Evolutionary conservation across 2,888 invertebrate genomes (phyloP).

Genomic region (Lymantria monacha): DNA sequence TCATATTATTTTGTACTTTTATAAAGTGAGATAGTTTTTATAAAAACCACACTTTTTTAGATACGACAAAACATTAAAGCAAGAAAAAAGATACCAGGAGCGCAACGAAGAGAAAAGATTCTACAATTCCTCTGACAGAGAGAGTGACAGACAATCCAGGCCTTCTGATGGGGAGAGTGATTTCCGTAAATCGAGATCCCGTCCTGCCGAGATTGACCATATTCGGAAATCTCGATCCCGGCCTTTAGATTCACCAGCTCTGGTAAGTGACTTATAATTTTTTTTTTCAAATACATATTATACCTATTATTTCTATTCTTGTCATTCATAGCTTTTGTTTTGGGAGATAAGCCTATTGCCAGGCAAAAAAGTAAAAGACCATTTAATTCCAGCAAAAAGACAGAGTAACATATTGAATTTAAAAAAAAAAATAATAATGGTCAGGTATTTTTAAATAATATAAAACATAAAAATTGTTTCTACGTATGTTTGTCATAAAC

Average conservation of each 20-base stretch:
- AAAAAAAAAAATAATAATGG: too few relatives aligned
- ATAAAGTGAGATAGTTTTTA: neutral
- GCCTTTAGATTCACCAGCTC: slow-evolving; percentile 67
- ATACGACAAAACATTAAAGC: slow-evolving; percentile 56
- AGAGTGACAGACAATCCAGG: slow-evolving; percentile 62
- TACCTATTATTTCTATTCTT: too few relatives aligned
- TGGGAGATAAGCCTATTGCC: too few relatives aligned
- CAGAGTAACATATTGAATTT: too few relatives aligned
- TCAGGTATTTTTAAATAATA: too few relatives aligned
- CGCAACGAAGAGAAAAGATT: slow-evolving; percentile 74
- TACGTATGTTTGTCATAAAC: too few relatives aligned
- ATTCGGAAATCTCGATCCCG: slow-evolving; percentile 51
- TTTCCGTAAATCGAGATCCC: slow-evolving; percentile 49
- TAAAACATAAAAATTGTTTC: too few relatives aligned
- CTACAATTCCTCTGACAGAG: slow-evolving; percentile 81
- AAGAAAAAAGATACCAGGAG: slow-evolving; percentile 51
- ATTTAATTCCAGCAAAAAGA: too few relatives aligned
- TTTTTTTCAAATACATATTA: too few relatives aligned
- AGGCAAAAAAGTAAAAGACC: too few relatives aligned
- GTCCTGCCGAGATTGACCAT: slow-evolving; percentile 62
- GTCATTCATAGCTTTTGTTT: too few relatives aligned
- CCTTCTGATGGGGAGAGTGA: slow-evolving; percentile 76
- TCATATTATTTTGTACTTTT: too few relatives aligned
- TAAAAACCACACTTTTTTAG: slow-evolving; percentile 24
- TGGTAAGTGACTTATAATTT: slow-evolving; percentile 60